Evolutionary conservation across 2,888 invertebrate genomes (phyloP).

Genomic region (Hydrotaea cyrtoneurina): DNA sequence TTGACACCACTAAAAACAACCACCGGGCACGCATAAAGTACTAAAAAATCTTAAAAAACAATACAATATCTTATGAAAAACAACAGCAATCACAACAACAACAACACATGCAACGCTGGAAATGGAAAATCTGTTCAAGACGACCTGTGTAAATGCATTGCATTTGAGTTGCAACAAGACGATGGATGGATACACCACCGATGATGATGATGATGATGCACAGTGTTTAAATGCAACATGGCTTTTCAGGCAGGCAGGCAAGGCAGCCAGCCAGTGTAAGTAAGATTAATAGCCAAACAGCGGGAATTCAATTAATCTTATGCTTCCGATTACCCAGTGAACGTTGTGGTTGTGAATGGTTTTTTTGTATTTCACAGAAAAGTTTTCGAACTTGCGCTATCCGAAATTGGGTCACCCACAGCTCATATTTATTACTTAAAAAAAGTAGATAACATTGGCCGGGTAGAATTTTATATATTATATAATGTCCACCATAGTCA

Average conservation of each 20-base stretch:
- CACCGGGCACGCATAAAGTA: conserved; percentile 61
- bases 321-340: conserved; percentile 29
- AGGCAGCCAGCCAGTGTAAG: conserved; percentile 65
- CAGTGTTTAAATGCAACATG: conserved; percentile 51
- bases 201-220: conserved; percentile 10
- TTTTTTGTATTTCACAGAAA: too few relatives aligned
- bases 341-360: not conserved
- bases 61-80: conserved; percentile 75
- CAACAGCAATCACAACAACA: conserved; percentile 15
- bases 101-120: not conserved
- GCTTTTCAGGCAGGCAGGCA: not conserved
- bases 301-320: conserved; percentile 78
- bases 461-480: too few relatives aligned
- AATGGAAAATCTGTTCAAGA: conserved; percentile 36
- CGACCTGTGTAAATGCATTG: conserved; percentile 50
- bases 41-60: conserved; percentile 69
- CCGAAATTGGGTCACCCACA: too few relatives aligned
- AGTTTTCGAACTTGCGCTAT: too few relatives aligned
- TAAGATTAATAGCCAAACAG: conserved; percentile 78
- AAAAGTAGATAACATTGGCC: too few relatives aligned
- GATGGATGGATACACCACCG: conserved; percentile 37
- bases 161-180: conserved; percentile 16
- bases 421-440: too few relatives aligned
- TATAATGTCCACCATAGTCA: too few relatives aligned
- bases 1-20: conserved; percentile 73